phyloP scores from a whole-genome alignment of 2,113 vertebrate genomes.

The Chloebia gouldiae region DNA sequence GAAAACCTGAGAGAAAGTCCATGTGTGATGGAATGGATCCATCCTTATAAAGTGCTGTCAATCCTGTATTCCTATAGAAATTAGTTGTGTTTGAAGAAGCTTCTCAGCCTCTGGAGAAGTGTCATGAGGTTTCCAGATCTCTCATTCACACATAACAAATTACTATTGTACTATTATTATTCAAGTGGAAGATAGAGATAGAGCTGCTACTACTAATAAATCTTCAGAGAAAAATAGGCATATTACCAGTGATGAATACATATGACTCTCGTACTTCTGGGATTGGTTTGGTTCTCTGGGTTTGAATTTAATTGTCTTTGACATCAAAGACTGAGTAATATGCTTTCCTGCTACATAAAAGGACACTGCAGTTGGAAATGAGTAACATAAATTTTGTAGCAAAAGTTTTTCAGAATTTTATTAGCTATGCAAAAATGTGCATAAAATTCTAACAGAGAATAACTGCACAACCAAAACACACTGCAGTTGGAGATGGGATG shows the following conservation, averaged over 20 bases:
- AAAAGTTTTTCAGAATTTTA: not conserved
- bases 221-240: not conserved
- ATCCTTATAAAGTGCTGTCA: not conserved
- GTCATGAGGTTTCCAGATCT: not conserved
- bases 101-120: not conserved
- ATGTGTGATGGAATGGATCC: not conserved
- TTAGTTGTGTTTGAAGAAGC: not conserved
- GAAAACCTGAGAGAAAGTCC: not conserved
- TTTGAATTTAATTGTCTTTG: conserved; percentile 20
- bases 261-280: not conserved
- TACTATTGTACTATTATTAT: not conserved
- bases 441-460: not conserved
- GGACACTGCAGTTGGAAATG: not conserved
- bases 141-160: not conserved
- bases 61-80: not conserved
- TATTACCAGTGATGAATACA: not conserved
- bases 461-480: not conserved
- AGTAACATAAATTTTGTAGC: not conserved
- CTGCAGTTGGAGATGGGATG: fast-evolving
- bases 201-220: not conserved
- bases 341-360: not conserved
- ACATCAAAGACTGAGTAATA: not conserved
- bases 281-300: not conserved
- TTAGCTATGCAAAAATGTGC: not conserved
- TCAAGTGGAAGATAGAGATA: not conserved